Conservation (phyloP, 2,888 invertebrate genomes). For the Diplazon laetatorius region DNA sequence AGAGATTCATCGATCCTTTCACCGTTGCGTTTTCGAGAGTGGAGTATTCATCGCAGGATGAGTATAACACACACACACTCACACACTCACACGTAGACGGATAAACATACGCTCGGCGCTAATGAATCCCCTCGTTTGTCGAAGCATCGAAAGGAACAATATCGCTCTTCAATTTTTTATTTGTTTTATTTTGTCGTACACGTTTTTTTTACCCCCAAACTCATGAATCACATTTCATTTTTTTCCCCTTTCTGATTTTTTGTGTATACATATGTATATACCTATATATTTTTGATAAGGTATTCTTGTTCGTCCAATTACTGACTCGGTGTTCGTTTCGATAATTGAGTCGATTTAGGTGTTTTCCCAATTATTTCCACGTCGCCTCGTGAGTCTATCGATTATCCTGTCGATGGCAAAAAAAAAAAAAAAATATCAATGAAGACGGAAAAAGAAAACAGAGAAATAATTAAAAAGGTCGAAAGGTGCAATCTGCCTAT, state of each 20-base stretch:
- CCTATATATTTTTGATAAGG: too few species aligned
- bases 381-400: neutral
- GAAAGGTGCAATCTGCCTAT: too few species aligned
- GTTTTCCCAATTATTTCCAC: too few species aligned
- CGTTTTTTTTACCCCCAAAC: neutral
- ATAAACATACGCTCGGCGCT: conserved; percentile 6
- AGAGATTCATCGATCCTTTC: conserved; percentile 17
- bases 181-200: neutral
- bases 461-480: conserved; percentile 9
- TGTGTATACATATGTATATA: too few species aligned
- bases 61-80: too few species aligned
- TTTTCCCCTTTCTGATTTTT: too few species aligned
- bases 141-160: neutral
- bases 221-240: neutral
- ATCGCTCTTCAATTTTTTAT: neutral
- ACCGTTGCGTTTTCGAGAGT: neutral
- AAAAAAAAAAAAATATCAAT: conserved; percentile 8
- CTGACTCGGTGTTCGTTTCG: neutral
- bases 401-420: neutral
- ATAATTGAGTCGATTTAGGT: conserved; percentile 6
- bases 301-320: neutral
- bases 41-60: neutral
- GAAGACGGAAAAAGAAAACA: conserved; percentile 3
- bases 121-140: conserved; percentile 23
- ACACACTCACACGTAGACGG: too few species aligned